Base-by-base conservation (phyloP, 2,888 invertebrate species). In the Furcula furcula region DNA sequence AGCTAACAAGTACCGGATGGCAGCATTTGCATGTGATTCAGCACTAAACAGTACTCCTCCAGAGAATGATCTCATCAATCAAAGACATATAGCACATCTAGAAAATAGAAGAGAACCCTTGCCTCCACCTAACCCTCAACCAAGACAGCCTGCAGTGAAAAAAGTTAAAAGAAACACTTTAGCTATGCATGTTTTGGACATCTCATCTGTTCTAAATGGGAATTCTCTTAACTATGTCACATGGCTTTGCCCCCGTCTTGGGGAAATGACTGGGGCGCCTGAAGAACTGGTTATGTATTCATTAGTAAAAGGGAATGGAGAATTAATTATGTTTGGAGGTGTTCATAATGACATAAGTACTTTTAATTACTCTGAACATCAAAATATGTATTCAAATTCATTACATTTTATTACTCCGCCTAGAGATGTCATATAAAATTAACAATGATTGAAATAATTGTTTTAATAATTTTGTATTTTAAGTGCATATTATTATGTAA, bases 241-340 rank as follows among this genome's bases (percentile, higher is more conserved):
- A 15, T 94, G 94, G 94, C 76, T 94, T 43, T 91, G 92, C 41
- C 90, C 92, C 48, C 93, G 94, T 56, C 90, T 92, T 43, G 92
- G 91, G 10, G 91, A 93, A 61, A 90, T 92, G 53, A 86, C 82
- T 37, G 93, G 93, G 25, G 93, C 93, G 15, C 97, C 98, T 0
- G 96, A 97, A 69, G 96, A 98, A 69, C 92, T 97, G 29, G 95
- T 98, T 50, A 91, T 98, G 62, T 98, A 98, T 72, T 94, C 97
- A 18, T 90, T 98, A 56, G 94, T 97, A 3, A 92, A 94, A 47
- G 98, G 97, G 7, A 94, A 96, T 68, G 96, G 96, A 7, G 98
- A 98, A 87, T 81, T 98, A 15, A 94, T 98, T 33, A 94, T 98
- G 91, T 98, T 98, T 87, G 98, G 98, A n/a, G 98, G 98, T 37